These are phyloP conservation scores for Lysandra bellargus DNA, from an alignment of 2,888 invertebrate genomes.

Conservation along the genomic window DNA sequence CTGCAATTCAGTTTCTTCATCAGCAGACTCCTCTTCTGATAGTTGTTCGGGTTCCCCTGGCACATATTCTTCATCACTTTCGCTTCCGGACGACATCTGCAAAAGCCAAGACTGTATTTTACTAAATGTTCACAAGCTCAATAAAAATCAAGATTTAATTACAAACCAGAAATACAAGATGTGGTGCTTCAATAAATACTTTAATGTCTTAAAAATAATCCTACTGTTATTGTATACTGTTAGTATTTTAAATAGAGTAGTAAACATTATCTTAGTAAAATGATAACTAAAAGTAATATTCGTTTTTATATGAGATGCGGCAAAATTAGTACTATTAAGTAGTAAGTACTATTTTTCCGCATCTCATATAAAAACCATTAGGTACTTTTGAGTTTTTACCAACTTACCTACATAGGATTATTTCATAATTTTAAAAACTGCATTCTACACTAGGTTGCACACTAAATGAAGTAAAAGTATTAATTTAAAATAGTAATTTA, in stretches of 20 bases:
- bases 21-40: constrained; percentile 85
- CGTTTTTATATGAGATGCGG: too few species aligned
- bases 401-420: background rate
- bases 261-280: too few species aligned
- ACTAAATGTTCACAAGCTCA: background rate
- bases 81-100: constrained; percentile 83
- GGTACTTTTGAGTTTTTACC: too few species aligned
- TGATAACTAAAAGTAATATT: too few species aligned
- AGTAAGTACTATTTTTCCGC: too few species aligned
- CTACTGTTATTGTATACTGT: too few species aligned
- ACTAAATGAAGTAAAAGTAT: background rate
- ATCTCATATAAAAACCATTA: too few species aligned
- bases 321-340: too few species aligned
- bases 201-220: too few species aligned
- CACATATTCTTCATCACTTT: constrained; percentile 90
- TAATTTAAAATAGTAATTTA: background rate
- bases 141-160: background rate
- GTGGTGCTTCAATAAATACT: too few species aligned
- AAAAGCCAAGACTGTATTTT: constrained; percentile 38
- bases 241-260: too few species aligned
- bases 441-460: background rate
- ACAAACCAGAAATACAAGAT: background rate
- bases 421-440: background rate
- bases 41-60: constrained; percentile 83
- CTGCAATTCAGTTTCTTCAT: constrained; percentile 80